Evolutionary conservation across 2,888 invertebrate species (phyloP), one percentile per base, ranked within the genome.

Genomic region (Pocota personata): DNA sequence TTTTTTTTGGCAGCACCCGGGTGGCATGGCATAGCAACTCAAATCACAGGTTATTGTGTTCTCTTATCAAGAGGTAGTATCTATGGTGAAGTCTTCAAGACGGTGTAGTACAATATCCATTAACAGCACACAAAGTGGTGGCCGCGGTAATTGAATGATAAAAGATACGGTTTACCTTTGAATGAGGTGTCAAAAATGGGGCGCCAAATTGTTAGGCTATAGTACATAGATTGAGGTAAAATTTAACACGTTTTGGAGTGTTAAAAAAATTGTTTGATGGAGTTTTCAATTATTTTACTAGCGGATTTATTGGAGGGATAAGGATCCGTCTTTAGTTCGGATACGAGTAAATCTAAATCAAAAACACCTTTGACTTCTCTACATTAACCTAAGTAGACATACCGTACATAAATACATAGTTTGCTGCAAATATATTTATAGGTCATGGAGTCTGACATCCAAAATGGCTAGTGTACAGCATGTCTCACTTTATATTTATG

Each of bases 41-140:
- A 48, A 50, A 52, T 52, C 37, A 67, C n/a, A 16, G 27, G 73
- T 40, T 73, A 32, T 64, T 62, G 21, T 73, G 40, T 52, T 67
- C 27, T 27, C 30, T 52, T 62, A 52, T 32, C 37, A n/a, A 19
- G 3, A 12, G 14, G 35, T 30, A 7, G 71, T 50, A 50, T 66
- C 50, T 32, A 24, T 40, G 16, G 6, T 7, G 10, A 14, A 52
- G 32, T 19, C n/a, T 46, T 8, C 8, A n/a, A 16, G 30, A 19
- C 12, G 12, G 19, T 48, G 35, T 19, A 2, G 32, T 32, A 64
- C 46, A 46, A 8, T 32, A 32, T 35, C 30, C 32, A 40, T 69
- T 40, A 58, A 50, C 30, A 35, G n/a, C 4, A 50, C 14, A 60
- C 37, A 72, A 60, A 35, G 16, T 50, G 24, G 6, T 14, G 27